Evolutionary conservation across 2,888 invertebrate genomes (phyloP).

Genomic region (Gerosis bhagava): DNA sequence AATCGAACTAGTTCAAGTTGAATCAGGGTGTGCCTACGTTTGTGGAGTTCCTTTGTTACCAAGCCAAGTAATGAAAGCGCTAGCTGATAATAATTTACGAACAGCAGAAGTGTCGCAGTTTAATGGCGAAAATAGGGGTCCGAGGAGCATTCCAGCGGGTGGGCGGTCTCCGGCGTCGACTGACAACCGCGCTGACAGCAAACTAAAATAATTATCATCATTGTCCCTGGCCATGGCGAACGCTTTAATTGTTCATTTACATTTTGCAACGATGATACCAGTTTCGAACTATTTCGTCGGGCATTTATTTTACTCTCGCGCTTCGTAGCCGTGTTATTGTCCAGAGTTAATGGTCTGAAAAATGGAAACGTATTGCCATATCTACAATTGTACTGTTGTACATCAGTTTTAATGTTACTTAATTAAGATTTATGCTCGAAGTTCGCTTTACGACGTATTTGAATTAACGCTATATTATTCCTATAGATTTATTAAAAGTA

Average conservation of each 20-base stretch:
- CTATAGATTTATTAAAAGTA: too few relatives aligned
- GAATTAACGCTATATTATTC: too few relatives aligned
- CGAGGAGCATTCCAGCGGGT: slow-evolving; percentile 73
- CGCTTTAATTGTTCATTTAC: slow-evolving; percentile 82
- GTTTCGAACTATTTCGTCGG: slow-evolving; percentile 76
- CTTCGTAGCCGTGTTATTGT: slow-evolving; percentile 71
- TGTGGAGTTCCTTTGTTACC: slow-evolving; percentile 75
- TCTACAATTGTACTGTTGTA: slow-evolving; percentile 61
- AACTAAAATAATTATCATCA: slow-evolving; percentile 83
- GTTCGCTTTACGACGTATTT: slow-evolving; percentile 12
- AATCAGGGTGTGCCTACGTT: slow-evolving; percentile 70
- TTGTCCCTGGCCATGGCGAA: slow-evolving; percentile 77
- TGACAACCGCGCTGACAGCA: slow-evolving; percentile 75
- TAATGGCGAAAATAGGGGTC: slow-evolving; percentile 66
- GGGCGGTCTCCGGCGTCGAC: slow-evolving; percentile 51
- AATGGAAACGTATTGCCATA: slow-evolving; percentile 76
- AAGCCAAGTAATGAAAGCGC: slow-evolving; percentile 77
- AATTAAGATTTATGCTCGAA: slow-evolving; percentile 41
- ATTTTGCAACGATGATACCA: slow-evolving; percentile 81
- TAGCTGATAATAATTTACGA: slow-evolving; percentile 80
- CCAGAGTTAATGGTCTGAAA: slow-evolving; percentile 77
- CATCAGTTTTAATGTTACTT: slow-evolving; percentile 45
- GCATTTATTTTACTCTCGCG: slow-evolving; percentile 73
- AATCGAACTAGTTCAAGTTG: slow-evolving; percentile 66
- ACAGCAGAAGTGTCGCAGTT: slow-evolving; percentile 80